Percentiles rank a stretch among this genome's conserved stretches.
Evolutionary conservation across 2,113 vertebrate species (phyloP).

Genomic region (Pomatostomus ruficeps): DNA sequence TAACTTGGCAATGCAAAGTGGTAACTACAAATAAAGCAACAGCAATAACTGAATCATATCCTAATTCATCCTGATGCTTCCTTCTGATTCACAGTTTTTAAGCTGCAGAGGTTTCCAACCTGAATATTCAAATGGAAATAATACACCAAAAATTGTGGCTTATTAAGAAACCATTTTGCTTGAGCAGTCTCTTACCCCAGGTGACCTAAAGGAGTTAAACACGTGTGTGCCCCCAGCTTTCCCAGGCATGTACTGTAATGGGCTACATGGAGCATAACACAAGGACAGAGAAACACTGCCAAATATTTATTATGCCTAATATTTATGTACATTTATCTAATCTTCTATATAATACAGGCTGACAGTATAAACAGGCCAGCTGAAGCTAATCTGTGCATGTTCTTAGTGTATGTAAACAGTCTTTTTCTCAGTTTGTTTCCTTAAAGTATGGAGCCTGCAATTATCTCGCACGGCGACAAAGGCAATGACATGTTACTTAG

Average conservation of each 20-base stretch:
- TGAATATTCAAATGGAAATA: not conserved
- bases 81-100: not conserved
- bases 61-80: not conserved
- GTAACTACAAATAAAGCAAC: not conserved
- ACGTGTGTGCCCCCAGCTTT: not conserved
- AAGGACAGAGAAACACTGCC: not conserved
- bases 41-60: not conserved
- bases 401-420: constrained; percentile 62
- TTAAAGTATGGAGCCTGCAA: constrained; percentile 66
- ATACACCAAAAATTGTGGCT: not conserved
- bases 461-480: constrained; percentile 53
- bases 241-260: not conserved
- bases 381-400: constrained; percentile 55
- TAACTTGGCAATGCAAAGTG: not conserved
- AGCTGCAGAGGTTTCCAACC: not conserved
- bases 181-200: not conserved
- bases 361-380: constrained; percentile 61
- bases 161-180: not conserved
- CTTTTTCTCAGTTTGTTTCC: constrained; percentile 61
- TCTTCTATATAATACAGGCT: constrained; percentile 57
- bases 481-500: constrained; percentile 64
- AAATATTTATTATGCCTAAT: constrained; percentile 36
- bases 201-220: not conserved
- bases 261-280: not conserved
- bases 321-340: constrained; percentile 42